Evolutionary conservation across 1,140 invertebrate genomes (phyloP), one percentile per base, ranked within the genome.

Genomic region (Chelonus insularis): DNA sequence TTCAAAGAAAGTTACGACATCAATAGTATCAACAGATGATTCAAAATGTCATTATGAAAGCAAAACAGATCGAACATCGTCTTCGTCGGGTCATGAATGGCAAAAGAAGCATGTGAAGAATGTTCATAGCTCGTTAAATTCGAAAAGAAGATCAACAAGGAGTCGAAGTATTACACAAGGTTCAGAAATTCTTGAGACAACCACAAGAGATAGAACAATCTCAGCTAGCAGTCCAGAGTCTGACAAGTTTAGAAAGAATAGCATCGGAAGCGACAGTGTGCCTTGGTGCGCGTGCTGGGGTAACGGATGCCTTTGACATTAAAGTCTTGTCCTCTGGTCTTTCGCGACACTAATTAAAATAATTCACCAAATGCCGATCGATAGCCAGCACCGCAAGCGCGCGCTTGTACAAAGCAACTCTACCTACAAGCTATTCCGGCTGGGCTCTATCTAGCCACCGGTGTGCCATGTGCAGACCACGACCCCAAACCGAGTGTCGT

Each of bases 231-330:
- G 0, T 62, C 65, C 7, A 68, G 77, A 20, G 78, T 75, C 60
- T 59, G 67, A 59, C 71, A 84, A 67, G 72, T 77, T 67, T 78
- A 79, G 86, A 9, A 88, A 87, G 57, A 78, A 85, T 0, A 86
- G 86, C 39, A 84, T 84, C 18, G 80, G 83, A 23, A 86, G 85
- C 60, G 88, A 86, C 29, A 91, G 87, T 72, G 89, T 92, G 65
- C 92, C 91, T 0, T 94, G 92, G 91, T 93, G 91, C 69, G 91
- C 89, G 0, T 93, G 92, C 69, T 93, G 91, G 91, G 92, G 92
- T 8, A 93, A 93, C 63, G 91, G 91, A 2, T 94, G 92, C 77
- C 79, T 91, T 52, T 91, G 65, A 70, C 14, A 20, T 55, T 18
- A 7, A 16, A 16, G 14, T 14, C 3, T 25, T 37, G 2, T 51